Conservation (phyloP, 1,140 invertebrate species). For the Tachypleus tridentatus region DNA sequence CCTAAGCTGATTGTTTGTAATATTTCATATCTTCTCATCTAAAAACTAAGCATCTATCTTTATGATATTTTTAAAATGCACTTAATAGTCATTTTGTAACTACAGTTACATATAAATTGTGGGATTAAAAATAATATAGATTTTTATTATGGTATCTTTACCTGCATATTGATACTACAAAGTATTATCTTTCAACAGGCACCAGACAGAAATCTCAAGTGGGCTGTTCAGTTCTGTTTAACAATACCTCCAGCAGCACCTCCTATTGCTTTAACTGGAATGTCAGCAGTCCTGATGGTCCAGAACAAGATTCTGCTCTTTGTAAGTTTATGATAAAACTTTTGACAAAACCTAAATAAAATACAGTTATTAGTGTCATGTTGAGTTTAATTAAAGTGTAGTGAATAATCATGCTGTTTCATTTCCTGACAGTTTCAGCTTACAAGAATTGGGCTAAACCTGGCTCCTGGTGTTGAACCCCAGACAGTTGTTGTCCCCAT, state of each 20-base stretch:
- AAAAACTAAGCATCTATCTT: no score
- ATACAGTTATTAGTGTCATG: constrained; percentile 32
- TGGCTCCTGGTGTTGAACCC: constrained; percentile 51
- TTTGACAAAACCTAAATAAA: neutral
- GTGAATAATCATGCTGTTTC: constrained; percentile 11
- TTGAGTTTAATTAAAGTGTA: no score
- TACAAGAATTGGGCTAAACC: constrained; percentile 52
- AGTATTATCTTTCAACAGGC: constrained; percentile 31
- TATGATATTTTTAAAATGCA: no score
- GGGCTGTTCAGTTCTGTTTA: constrained; percentile 80
- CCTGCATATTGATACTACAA: neutral
- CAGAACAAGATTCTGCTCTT: constrained; percentile 81
- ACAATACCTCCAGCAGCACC: constrained; percentile 73
- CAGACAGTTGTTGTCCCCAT: constrained; percentile 70
- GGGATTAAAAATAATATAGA: neutral
- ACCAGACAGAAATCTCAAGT: constrained; percentile 52
- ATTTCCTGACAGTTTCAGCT: constrained; percentile 57
- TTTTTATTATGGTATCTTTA: neutral
- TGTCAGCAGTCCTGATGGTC: constrained; percentile 65
- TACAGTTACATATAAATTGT: neutral
- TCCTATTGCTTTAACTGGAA: constrained; percentile 62
- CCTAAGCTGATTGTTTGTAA: no score
- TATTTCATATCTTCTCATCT: no score
- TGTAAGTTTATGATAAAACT: constrained; percentile 35
- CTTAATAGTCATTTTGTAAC: no score